Conservation (phyloP, 2,888 invertebrate genomes). For the Nomada ferruginata region DNA sequence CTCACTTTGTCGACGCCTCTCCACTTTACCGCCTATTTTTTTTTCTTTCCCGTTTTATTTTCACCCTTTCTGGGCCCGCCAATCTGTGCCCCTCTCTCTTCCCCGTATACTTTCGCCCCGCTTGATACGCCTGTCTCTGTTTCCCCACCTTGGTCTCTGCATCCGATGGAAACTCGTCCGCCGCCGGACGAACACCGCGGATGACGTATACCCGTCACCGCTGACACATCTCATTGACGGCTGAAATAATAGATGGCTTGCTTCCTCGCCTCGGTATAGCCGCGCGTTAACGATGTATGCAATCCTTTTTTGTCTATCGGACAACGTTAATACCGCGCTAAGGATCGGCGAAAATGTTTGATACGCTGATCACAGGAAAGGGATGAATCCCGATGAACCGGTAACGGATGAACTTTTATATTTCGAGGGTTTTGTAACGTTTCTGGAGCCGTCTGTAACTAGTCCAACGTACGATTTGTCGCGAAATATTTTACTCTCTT, state of each 20-base stretch:
- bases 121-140: background rate
- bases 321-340: conserved; percentile 55
- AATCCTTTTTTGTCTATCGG: conserved; percentile 64
- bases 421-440: background rate
- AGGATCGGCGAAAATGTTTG: conserved; percentile 60
- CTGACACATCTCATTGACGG: conserved; percentile 75
- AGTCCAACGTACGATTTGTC: conserved; percentile 3
- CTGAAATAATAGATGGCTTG: conserved; percentile 73
- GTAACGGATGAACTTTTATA: conserved; percentile 5
- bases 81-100: conserved; percentile 1
- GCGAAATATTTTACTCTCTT: background rate
- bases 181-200: conserved; percentile 70
- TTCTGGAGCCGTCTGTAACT: background rate
- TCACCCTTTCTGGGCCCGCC: conserved; percentile 43
- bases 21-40: conserved; percentile 66
- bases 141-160: conserved; percentile 11
- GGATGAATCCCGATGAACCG: conserved; percentile 26
- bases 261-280: conserved; percentile 64
- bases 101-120: background rate
- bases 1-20: conserved; percentile 78
- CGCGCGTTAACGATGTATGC: conserved; percentile 69
- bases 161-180: conserved; percentile 52
- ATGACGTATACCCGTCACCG: conserved; percentile 73
- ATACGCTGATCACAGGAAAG: conserved; percentile 15
- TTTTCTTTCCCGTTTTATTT: conserved; percentile 64